These are phyloP conservation scores for Lepidocyrtoides sp. DNA, from an alignment of 2,888 invertebrate genomes.

Conservation along the genomic window DNA sequence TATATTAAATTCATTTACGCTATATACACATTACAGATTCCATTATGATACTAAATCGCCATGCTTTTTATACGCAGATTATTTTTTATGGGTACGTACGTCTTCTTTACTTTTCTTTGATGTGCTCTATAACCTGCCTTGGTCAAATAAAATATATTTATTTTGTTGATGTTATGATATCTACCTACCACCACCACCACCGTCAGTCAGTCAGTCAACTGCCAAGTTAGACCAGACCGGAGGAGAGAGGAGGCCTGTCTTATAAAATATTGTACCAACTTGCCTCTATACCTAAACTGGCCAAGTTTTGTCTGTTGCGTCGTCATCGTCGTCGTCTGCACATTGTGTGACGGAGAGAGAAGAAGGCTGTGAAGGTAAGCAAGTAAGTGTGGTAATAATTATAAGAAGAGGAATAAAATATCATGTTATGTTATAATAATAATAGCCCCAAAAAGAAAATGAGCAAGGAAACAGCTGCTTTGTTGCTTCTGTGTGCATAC, in stretches of 20 bases:
- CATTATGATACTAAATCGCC: slow-evolving; percentile 28
- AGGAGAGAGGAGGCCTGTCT: slow-evolving; percentile 5
- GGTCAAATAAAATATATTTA: slow-evolving; percentile 31
- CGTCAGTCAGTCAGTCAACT: slow-evolving; percentile 62
- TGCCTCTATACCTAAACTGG: neutral
- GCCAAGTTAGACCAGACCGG: slow-evolving; percentile 15
- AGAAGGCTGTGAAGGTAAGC: slow-evolving; percentile 69
- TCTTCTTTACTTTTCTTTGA: neutral
- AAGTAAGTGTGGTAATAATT: slow-evolving; percentile 78
- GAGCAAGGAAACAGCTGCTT: slow-evolving; percentile 76
- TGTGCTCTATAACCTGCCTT: slow-evolving; percentile 28
- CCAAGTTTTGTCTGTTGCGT: neutral
- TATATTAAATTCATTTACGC: neutral
- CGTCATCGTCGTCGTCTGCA: no score
- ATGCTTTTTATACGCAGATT: slow-evolving; percentile 1
- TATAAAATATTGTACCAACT: neutral
- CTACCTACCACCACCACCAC: neutral
- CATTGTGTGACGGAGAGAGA: neutral
- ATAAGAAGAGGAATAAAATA: slow-evolving; percentile 75
- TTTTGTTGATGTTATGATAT: slow-evolving; percentile 40
- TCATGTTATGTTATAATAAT: slow-evolving; percentile 65
- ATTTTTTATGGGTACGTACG: neutral
- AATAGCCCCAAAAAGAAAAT: slow-evolving; percentile 45
- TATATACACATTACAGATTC: slow-evolving; percentile 39
- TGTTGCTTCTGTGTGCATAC: slow-evolving; percentile 44